These are phyloP conservation scores for Gopherus evgoodei DNA, from an alignment of 2,113 vertebrate species.

Conservation along the genomic window DNA sequence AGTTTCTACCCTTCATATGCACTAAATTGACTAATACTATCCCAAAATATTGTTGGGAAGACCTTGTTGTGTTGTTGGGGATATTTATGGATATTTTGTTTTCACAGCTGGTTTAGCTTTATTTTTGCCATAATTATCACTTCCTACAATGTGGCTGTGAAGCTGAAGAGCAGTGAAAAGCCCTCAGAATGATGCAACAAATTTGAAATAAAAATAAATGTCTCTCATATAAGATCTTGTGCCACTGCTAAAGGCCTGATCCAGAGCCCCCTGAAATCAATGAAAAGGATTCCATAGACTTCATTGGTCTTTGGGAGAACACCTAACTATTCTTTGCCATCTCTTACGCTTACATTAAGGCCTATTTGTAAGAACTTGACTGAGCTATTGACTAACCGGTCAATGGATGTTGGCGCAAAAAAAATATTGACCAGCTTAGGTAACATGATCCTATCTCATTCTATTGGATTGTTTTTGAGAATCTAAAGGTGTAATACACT, in stretches of 20 bases:
- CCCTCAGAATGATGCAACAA: neutral
- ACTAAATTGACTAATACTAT: neutral
- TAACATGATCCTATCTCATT: neutral
- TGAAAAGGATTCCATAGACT: neutral
- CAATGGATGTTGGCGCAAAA: neutral
- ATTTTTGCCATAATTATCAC: neutral
- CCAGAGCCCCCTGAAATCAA: neutral
- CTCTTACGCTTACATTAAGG: neutral
- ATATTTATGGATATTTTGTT: neutral
- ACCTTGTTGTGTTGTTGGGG: neutral
- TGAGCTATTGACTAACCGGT: neutral
- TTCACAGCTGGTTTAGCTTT: neutral
- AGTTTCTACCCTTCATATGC: neutral
- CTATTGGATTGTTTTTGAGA: neutral
- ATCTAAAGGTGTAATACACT: rapidly evolving
- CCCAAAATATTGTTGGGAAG: neutral
- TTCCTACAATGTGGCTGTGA: neutral
- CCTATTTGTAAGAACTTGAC: neutral
- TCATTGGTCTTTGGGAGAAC: neutral
- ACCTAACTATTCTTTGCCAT: neutral
- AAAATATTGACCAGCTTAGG: neutral
- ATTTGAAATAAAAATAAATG: neutral
- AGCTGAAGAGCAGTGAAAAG: neutral
- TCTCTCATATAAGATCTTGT: neutral
- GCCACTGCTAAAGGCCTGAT: neutral